Evolutionary conservation across 2,888 invertebrate genomes (phyloP), one percentile per base, ranked within the genome.

Genomic region (Adelognathus sp.): DNA sequence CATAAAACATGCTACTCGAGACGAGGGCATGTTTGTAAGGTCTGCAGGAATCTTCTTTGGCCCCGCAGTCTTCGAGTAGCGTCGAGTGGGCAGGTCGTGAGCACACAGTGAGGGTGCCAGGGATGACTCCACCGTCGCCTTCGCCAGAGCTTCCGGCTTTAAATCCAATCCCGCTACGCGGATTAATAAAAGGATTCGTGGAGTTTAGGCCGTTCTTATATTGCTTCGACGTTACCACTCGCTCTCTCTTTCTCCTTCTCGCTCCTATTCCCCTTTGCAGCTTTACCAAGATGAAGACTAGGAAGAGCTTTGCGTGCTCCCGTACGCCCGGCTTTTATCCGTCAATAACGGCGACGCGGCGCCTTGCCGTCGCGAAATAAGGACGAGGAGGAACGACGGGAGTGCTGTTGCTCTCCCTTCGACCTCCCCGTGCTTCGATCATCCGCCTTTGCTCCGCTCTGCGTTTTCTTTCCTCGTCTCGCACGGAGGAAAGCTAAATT

Each of bases 171-270:
- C 88, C 84, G 87, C 86, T 85, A 88, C 85, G 87, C 85, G 86
- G 90, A 90, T 90, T 90, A 90, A 89, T 89, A 88, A 90, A 89
- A 90, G 90, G 88, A 90, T 90, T 90, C 89, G 83, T 86, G 85
- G 86, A 90, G 89, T 88, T 90, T 89, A 88, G 88, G 88, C 84
- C 88, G 88, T 86, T 87, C 85, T 88, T 89, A 89, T 75, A 79
- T 90, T 88, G 89, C 88, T 89, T 86, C 81, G 75, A 72, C 67
- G 56, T 79, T 75, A 66, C 56, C 67, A 31, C 60, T 39, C 31
- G 29, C 44, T 67, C 67, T 85, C 71, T 61, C 54, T 60, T 64
- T 81, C 83, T 86, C 50, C 52, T 21, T 50, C 41, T 54, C 52
- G 21, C 41, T 29, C 24, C 27, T 41, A 41, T 31, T 63, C 39